These are phyloP conservation scores for Enoplosus armatus DNA, from an alignment of 2,797 vertebrate species.

Conservation along the genomic window DNA sequence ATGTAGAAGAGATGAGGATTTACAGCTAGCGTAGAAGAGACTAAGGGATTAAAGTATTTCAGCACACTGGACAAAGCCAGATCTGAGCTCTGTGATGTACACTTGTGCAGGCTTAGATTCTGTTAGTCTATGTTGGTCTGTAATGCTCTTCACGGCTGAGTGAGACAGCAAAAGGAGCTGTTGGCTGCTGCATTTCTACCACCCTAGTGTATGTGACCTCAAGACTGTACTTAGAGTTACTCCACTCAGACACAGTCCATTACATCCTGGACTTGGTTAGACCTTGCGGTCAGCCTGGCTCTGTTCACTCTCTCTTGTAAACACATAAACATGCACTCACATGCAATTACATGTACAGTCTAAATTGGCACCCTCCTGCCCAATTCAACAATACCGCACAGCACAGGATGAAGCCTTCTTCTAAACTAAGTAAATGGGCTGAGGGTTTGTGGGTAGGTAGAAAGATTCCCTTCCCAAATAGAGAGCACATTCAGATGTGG, in stretches of 20 bases:
- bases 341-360: conserved; percentile 72
- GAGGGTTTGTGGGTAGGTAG: conserved; percentile 57
- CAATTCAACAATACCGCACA: conserved; percentile 61
- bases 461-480: conserved; percentile 61
- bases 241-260: conserved; percentile 77
- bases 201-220: conserved; percentile 65
- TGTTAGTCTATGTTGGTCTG: conserved; percentile 60
- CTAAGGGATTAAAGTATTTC: conserved; percentile 66
- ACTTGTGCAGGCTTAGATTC: conserved; percentile 63
- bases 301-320: conserved; percentile 69
- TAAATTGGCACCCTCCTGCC: conserved; percentile 69
- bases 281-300: conserved; percentile 61
- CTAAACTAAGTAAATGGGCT: conserved; percentile 60
- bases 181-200: conserved; percentile 51
- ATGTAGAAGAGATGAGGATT: conserved; percentile 60
- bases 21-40: conserved; percentile 48
- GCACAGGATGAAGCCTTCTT: conserved; percentile 46
- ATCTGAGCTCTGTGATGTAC: conserved; percentile 61
- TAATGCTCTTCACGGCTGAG: conserved; percentile 71
- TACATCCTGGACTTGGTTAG: conserved; percentile 70
- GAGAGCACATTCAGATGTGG: conserved; percentile 70
- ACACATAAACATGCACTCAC: conserved; percentile 75
- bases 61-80: conserved; percentile 52
- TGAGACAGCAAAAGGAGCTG: conserved; percentile 48
- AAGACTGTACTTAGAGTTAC: conserved; percentile 72